Evolutionary conservation across 2,888 invertebrate species (phyloP), one percentile per base, ranked within the genome.

Genomic region (Cantharis rufa): DNA sequence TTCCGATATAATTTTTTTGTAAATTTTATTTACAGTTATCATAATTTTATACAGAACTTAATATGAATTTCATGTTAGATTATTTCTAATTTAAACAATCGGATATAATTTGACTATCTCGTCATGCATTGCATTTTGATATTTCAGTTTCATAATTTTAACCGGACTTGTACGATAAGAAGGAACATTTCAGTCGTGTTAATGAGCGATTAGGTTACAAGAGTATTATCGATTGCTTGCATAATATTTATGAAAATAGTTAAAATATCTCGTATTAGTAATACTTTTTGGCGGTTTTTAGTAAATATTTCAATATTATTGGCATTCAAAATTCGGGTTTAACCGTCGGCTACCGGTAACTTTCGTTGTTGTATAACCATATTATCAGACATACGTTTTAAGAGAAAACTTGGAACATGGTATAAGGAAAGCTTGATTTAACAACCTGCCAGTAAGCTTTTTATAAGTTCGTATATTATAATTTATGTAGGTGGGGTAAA

Each of bases 401-500:
- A 66, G 27, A 18, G 75, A 70, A 75, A 70, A 71, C 70, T 69
- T 78, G 69, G 16, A 48, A 64, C 32, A 75, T 62, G 76, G 72
- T 77, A 74, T 78, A 74, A 28, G 66, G 74, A 48, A 70, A 64
- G 63, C n/a, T 21, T 27, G 70, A 72, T 70, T 72, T 72, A 66
- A 61, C 75, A 78, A 72, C 66, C 68, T 71, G 66, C 27, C 74
- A 70, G 82, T 79, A 72, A 28, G 80, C 77, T 80, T 79, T 80
- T 82, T 78, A 75, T 82, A 82, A 72, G 64, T 72, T 79, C 82
- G 74, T 61, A 66, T 71, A 79, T 74, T 72, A 78, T 77, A 79
- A 81, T 78, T 81, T 80, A 81, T 81, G 81, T 80, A 81, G 82
- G 81, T 80, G 82, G 83, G 81, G 81, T 81, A 82, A 82, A 82